Percentiles rank a stretch among this genome's conserved stretches.
Evolutionary conservation across 2,797 vertebrate genomes (phyloP).

Genomic region (Enteromius viviparus): DNA sequence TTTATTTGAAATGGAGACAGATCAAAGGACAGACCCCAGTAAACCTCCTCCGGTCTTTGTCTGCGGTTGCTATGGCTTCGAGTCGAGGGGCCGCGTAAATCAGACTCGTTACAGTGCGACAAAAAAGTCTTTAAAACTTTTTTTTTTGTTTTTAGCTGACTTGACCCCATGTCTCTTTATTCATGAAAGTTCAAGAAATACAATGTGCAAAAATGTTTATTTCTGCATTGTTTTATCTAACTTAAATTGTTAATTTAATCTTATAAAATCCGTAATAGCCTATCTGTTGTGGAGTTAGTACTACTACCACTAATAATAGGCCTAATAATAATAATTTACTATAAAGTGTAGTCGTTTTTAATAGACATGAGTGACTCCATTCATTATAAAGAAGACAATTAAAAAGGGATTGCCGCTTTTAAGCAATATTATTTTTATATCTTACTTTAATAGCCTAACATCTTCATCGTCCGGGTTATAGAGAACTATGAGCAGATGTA

Average conservation of each 20-base stretch:
- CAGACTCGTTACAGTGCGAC: slow-evolving; percentile 80
- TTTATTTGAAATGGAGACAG: slow-evolving; percentile 81
- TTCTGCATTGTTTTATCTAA: background rate
- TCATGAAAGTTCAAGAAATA: background rate
- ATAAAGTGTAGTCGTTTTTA: background rate
- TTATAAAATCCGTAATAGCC: background rate
- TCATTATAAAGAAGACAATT: background rate
- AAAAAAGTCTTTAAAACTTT: slow-evolving; percentile 66
- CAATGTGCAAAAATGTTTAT: background rate
- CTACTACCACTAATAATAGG: too few species aligned
- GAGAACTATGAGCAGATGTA: slow-evolving; percentile 34
- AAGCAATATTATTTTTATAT: slow-evolving; percentile 2
- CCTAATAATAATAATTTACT: background rate
- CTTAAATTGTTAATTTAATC: background rate
- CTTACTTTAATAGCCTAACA: background rate
- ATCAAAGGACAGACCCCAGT: slow-evolving; percentile 83
- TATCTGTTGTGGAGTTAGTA: background rate
- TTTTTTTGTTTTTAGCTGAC: slow-evolving; percentile 60
- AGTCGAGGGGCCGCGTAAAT: slow-evolving; percentile 78
- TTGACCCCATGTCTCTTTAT: slow-evolving; percentile 12
- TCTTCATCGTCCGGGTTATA: background rate
- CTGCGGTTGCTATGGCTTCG: slow-evolving; percentile 82
- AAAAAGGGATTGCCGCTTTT: background rate
- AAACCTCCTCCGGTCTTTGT: slow-evolving; percentile 82
- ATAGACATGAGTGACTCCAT: background rate